A percentile compares a stretch with the other conserved stretches of the same genome.
These are phyloP conservation scores for Rosalia funebris DNA, from an alignment of 2,888 invertebrate genomes.

Conservation along the genomic window DNA sequence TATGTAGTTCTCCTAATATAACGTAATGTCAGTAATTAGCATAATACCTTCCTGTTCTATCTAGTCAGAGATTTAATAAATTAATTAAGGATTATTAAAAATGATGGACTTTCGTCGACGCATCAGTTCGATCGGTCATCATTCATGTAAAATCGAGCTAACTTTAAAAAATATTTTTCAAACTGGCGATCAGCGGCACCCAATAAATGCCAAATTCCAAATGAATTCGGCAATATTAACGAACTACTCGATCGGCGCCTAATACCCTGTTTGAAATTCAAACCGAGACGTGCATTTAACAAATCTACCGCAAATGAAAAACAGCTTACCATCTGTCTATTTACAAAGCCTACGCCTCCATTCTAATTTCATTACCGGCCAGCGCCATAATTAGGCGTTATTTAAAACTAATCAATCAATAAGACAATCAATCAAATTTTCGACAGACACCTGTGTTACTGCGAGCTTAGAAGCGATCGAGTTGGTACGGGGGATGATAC, in stretches of 20 bases:
- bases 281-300: slow-evolving; percentile 8
- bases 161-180: no score
- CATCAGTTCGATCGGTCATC: no score
- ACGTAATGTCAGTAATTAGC: no score
- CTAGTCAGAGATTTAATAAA: no score
- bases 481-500: slow-evolving; percentile 38
- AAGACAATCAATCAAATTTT: slow-evolving; percentile 52
- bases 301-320: slow-evolving; percentile 23
- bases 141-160: no score
- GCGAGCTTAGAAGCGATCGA: neutral
- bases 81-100: no score
- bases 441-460: slow-evolving; percentile 45
- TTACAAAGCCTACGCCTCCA: slow-evolving; percentile 20
- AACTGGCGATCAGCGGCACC: no score
- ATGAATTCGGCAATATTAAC: neutral
- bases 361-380: slow-evolving; percentile 49
- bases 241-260: neutral
- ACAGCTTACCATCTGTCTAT: slow-evolving; percentile 35
- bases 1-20: no score
- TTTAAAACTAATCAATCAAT: slow-evolving; percentile 54
- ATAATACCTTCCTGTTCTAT: no score
- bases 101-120: no score
- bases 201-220: neutral
- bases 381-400: slow-evolving; percentile 48
- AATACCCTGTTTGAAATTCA: slow-evolving; percentile 5